A percentile compares a stretch with the other conserved stretches of the same genome.
These are phyloP conservation scores for Proctacanthus coquilletti DNA, from an alignment of 1,140 invertebrate genomes.

Conservation along the genomic window DNA sequence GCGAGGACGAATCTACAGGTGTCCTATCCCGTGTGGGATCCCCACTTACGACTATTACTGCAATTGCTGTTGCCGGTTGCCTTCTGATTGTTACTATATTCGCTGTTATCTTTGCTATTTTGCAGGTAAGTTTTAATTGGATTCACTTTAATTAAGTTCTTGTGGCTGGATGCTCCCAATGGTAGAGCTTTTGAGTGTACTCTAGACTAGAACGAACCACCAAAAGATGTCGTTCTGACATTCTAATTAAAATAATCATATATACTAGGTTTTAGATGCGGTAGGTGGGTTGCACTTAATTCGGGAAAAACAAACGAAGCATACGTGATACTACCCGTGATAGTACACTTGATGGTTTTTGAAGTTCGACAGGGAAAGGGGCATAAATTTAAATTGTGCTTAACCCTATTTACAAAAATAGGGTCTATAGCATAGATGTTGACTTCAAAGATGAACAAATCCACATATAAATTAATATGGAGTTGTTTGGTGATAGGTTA, in stretches of 20 bases:
- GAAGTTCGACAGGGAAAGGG: no score
- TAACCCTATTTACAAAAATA: no score
- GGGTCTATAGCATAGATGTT: no score
- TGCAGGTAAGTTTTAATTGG: constrained; percentile 38
- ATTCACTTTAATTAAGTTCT: not conserved
- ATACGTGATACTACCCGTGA: no score
- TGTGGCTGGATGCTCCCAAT: not conserved
- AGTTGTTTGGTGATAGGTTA: no score
- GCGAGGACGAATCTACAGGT: constrained; percentile 26
- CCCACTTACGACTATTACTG: constrained; percentile 41
- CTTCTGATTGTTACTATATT: constrained; percentile 47
- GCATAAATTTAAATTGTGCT: no score
- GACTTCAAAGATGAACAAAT: no score
- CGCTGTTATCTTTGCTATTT: constrained; percentile 44
- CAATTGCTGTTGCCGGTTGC: constrained; percentile 46
- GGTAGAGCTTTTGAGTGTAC: not conserved
- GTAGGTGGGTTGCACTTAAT: no score
- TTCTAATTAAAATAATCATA: not conserved
- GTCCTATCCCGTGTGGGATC: constrained; percentile 20
- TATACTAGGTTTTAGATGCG: no score
- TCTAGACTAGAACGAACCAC: not conserved
- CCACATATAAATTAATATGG: no score
- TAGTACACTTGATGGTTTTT: no score
- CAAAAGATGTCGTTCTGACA: not conserved
- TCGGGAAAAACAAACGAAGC: no score